phyloP scores from a whole-genome alignment of 1,140 invertebrate genomes.

The Agrilus planipennis region DNA sequence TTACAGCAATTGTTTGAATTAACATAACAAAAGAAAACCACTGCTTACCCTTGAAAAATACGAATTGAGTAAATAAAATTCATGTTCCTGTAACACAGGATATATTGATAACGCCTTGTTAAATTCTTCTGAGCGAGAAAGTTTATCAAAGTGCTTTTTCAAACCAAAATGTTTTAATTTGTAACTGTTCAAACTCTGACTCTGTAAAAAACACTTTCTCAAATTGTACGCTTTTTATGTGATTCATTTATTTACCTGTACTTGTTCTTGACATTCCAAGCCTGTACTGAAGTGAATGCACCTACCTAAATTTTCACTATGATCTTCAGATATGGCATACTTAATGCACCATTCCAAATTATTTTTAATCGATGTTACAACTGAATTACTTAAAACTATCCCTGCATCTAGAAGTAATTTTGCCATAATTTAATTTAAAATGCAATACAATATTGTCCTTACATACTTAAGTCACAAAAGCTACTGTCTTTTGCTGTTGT shows the following conservation, averaged over 20 bases:
- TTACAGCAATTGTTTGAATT: too few species aligned
- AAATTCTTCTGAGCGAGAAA: slow-evolving; percentile 37
- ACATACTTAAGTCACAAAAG: slow-evolving; percentile 52
- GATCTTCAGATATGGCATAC: slow-evolving; percentile 63
- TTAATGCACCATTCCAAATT: slow-evolving; percentile 77
- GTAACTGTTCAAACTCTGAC: slow-evolving; percentile 38
- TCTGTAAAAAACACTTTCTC: neutral
- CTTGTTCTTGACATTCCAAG: slow-evolving; percentile 42
- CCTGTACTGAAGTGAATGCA: slow-evolving; percentile 63
- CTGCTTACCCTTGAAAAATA: slow-evolving; percentile 50
- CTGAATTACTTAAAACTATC: slow-evolving; percentile 62
- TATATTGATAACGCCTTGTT: slow-evolving; percentile 48
- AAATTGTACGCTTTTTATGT: neutral
- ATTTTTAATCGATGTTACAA: slow-evolving; percentile 56
- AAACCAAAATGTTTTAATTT: slow-evolving; percentile 42
- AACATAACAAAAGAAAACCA: neutral
- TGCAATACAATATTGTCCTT: too few species aligned
- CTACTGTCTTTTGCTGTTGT: slow-evolving; percentile 36
- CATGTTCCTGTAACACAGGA: slow-evolving; percentile 48
- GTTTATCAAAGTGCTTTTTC: slow-evolving; percentile 35
- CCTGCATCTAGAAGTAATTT: slow-evolving; percentile 65
- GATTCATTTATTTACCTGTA: slow-evolving; percentile 35
- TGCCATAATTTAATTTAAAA: slow-evolving; percentile 8
- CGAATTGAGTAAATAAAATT: slow-evolving; percentile 58
- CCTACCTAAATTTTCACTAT: slow-evolving; percentile 71